These are phyloP conservation scores for Papilio aristodemus DNA, from an alignment of 1,140 invertebrate species.

Conservation along the genomic window DNA sequence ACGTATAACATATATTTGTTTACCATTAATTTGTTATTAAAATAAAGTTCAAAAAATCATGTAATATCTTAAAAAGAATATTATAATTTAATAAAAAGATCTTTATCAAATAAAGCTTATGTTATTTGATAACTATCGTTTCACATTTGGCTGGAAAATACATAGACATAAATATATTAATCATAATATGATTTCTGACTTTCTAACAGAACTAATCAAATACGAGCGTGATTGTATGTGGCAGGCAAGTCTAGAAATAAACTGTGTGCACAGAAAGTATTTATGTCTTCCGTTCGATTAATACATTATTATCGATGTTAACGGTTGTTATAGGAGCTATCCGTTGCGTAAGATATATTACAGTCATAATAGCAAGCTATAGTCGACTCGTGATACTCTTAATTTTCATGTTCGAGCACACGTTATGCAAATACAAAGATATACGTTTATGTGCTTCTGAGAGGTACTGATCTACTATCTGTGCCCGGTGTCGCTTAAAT, in stretches of 20 bases:
- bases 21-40: too few species aligned
- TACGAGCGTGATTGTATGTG: not conserved
- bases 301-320: constrained; percentile 12
- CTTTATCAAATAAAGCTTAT: too few species aligned
- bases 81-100: too few species aligned
- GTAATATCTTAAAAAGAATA: too few species aligned
- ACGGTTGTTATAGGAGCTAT: constrained; percentile 13
- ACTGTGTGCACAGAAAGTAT: constrained; percentile 12
- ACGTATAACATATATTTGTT: too few species aligned
- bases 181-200: not conserved
- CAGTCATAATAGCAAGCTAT: not conserved
- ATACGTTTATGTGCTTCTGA: not conserved
- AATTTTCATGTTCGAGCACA: not conserved
- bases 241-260: constrained; percentile 7
- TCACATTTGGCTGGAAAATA: too few species aligned
- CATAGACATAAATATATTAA: too few species aligned
- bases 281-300: constrained; percentile 4
- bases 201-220: not conserved
- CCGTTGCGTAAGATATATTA: not conserved
- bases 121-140: too few species aligned
- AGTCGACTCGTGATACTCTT: constrained; percentile 7
- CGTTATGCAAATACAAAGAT: not conserved
- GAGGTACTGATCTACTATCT: not conserved
- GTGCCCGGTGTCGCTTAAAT: too few species aligned
- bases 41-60: too few species aligned